A percentile compares a stretch with the other conserved stretches of the same genome.
Evolutionary conservation across 2,113 vertebrate species (phyloP).

Genomic region (Microtus ochrogaster): DNA sequence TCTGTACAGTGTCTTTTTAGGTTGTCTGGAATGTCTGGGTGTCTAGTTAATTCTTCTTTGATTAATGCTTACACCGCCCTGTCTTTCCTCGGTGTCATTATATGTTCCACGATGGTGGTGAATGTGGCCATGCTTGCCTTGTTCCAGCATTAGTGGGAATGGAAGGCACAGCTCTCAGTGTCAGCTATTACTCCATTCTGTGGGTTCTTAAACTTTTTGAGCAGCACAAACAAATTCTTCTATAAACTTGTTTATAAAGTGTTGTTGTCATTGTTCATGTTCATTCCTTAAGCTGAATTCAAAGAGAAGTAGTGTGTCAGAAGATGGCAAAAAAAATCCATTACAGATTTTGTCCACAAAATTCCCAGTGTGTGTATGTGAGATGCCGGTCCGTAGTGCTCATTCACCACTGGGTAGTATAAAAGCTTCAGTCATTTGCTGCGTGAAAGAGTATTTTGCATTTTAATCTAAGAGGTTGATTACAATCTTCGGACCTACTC

Average conservation of each 20-base stretch:
- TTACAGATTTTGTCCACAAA: too few species aligned
- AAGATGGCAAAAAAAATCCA: background rate
- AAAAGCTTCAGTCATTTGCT: background rate
- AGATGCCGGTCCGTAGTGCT: rapidly evolving
- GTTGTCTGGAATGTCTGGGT: background rate
- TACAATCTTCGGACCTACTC: background rate
- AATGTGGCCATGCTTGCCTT: background rate
- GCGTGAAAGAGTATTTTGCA: background rate
- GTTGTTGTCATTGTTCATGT: background rate
- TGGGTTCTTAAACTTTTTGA: background rate
- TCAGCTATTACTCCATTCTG: background rate
- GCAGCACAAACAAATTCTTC: too few species aligned
- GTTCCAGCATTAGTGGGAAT: background rate
- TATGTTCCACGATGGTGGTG: too few species aligned
- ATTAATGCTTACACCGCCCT: background rate
- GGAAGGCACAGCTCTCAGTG: background rate
- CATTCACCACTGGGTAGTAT: rapidly evolving
- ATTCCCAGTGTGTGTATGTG: rapidly evolving
- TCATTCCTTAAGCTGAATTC: background rate
- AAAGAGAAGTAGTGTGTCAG: background rate
- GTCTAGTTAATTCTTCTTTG: background rate
- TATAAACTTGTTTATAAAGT: background rate
- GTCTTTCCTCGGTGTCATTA: background rate
- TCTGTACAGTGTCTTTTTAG: background rate
- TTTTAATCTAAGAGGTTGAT: background rate